phyloP scores from a whole-genome alignment of 35 echinoderm and acorn worm genomes.

The Acanthaster planci region DNA sequence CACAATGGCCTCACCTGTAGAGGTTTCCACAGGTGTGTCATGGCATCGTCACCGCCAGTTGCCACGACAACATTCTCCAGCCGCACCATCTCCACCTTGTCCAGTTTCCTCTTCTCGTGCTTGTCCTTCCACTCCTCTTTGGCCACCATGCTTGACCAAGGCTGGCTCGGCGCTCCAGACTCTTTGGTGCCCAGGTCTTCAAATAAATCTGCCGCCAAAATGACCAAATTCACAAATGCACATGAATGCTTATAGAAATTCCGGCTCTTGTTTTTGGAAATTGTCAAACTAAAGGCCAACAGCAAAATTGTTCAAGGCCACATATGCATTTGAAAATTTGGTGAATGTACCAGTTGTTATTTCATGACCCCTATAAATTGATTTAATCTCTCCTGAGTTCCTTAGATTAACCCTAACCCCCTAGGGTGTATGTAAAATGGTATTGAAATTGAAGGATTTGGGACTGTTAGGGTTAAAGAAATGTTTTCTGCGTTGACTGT shows the following conservation, averaged over 20 bases:
- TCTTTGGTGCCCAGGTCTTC: conserved; percentile 32
- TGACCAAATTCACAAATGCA: background rate
- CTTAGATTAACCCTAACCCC: too few species aligned
- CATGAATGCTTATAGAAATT: too few species aligned
- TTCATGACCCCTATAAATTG: too few species aligned
- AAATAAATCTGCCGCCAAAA: conserved; percentile 21
- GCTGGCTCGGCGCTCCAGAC: background rate
- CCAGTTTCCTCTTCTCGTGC: conserved; percentile 83
- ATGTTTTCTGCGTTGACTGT: too few species aligned
- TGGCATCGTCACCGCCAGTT: conserved; percentile 83
- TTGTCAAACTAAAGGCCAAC: too few species aligned
- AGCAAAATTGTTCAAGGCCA: too few species aligned
- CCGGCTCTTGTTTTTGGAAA: background rate
- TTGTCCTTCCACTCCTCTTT: conserved; percentile 74
- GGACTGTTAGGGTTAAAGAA: too few species aligned
- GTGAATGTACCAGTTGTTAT: too few species aligned
- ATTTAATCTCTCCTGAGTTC: too few species aligned
- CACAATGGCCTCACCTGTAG: conserved; percentile 76
- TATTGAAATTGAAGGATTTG: too few species aligned
- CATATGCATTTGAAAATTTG: too few species aligned
- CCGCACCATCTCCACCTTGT: conserved; percentile 75
- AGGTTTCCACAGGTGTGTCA: conserved; percentile 83
- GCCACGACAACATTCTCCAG: conserved; percentile 80
- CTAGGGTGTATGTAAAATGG: too few species aligned
- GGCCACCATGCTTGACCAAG: conserved; percentile 63